Conservation (phyloP, 2,888 invertebrate genomes). For the Drosophila incognita region DNA sequence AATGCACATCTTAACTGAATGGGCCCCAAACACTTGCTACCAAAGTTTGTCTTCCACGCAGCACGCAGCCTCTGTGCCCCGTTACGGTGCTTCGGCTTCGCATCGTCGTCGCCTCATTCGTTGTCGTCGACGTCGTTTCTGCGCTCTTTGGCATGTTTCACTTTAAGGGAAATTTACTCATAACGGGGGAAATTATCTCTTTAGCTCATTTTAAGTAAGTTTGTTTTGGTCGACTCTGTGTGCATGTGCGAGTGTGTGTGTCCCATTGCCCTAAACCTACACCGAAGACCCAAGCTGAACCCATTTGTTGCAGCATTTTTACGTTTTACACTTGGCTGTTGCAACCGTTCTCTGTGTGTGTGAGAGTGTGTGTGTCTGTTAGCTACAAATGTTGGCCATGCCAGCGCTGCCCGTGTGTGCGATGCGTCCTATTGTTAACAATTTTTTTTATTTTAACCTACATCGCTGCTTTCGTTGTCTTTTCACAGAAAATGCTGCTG, state of each 20-base stretch:
- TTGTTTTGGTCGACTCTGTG: conserved; percentile 14
- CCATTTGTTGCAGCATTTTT: conserved; percentile 77
- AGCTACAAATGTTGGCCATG: conserved; percentile 60
- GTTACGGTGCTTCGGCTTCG: conserved; percentile 23
- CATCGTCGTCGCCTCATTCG: conserved; percentile 1
- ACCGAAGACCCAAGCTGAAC: conserved; percentile 55
- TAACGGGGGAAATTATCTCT: conserved; percentile 38
- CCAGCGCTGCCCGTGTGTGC: conserved; percentile 68
- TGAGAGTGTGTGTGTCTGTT: conserved; percentile 21
- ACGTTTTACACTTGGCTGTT: conserved; percentile 68
- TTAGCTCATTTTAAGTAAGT: conserved; percentile 13
- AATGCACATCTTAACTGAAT: conserved; percentile 84
- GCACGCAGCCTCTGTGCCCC: conserved; percentile 47
- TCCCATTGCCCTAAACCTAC: conserved; percentile 61
- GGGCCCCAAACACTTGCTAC: conserved; percentile 59
- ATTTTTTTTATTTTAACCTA: conserved; percentile 72
- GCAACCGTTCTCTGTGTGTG: conserved; percentile 31
- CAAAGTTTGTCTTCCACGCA: conserved; percentile 55
- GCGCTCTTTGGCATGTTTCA: conserved; percentile 26
- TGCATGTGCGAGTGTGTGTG: conserved; percentile 24
- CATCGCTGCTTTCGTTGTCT: conserved; percentile 60
- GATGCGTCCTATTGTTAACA: conserved; percentile 76
- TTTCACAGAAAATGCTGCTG: conserved; percentile 50
- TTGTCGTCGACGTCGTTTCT: neutral
- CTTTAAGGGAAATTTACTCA: conserved; percentile 59